These are phyloP conservation scores for Conus ventricosus DNA, from an alignment of 1,140 invertebrate species.

Conservation along the genomic window DNA sequence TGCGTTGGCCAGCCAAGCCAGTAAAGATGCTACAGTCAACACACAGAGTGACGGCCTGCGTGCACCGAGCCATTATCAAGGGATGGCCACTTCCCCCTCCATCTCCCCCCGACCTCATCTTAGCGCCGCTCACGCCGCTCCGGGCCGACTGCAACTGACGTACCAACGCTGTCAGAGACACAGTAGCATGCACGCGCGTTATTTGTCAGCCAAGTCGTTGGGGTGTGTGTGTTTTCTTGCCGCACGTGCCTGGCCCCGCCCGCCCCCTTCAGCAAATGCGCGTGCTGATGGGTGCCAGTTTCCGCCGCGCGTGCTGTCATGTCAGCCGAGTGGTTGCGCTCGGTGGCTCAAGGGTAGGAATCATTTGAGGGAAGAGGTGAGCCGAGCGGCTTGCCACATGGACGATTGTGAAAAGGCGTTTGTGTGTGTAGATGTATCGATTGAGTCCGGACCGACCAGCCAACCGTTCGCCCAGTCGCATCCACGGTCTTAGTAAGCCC, in stretches of 20 bases:
- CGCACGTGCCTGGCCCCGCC: constrained; percentile 28
- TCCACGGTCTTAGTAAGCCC: background rate
- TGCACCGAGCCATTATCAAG: background rate
- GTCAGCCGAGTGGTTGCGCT: constrained; percentile 36
- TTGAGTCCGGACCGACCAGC: background rate
- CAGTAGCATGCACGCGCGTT: constrained; percentile 23
- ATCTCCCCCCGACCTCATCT: background rate
- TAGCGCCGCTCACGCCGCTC: constrained; percentile 3
- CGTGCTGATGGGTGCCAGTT: constrained; percentile 37
- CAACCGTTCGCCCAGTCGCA: constrained; percentile 13
- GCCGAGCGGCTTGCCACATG: constrained; percentile 28
- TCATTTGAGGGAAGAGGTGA: constrained; percentile 22
- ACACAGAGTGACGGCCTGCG: constrained; percentile 4
- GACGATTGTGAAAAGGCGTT: constrained; percentile 35
- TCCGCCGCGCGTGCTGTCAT: constrained; percentile 28
- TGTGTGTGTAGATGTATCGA: constrained; percentile 29
- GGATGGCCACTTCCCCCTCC: background rate
- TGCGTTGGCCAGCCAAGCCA: background rate
- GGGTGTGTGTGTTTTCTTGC: constrained; percentile 13
- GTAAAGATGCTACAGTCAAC: constrained; percentile 5
- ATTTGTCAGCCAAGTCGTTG: constrained; percentile 27
- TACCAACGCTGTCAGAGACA: constrained; percentile 16
- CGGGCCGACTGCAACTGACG: background rate
- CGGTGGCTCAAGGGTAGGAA: constrained; percentile 33
- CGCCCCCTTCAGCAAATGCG: constrained; percentile 26